Conservation (phyloP, 2,888 invertebrate genomes). For the Chaetogeoica ovagalla region DNA sequence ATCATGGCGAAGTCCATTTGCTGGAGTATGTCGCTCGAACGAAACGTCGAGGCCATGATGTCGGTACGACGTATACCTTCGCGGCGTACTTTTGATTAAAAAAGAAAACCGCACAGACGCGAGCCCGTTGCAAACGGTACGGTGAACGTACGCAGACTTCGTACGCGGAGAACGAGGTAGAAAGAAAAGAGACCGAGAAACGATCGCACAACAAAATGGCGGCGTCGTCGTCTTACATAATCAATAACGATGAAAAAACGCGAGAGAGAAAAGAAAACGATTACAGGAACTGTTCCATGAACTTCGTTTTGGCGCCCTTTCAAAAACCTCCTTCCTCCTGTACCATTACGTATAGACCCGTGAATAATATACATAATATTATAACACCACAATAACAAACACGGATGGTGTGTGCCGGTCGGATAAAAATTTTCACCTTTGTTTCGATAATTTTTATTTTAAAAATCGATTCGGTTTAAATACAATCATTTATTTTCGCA, state of each 20-base stretch:
- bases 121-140: background rate
- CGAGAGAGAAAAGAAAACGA: background rate
- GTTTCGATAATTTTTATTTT: too few relatives aligned
- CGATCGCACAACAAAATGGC: conserved; percentile 27
- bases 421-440: too few relatives aligned
- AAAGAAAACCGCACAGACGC: background rate
- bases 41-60: conserved; percentile 36
- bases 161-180: background rate
- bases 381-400: too few relatives aligned
- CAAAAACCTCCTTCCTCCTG: conserved; percentile 1
- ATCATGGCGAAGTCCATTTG: conserved; percentile 50
- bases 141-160: background rate
- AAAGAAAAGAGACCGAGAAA: background rate
- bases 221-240: conserved; percentile 15
- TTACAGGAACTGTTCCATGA: conserved; percentile 30
- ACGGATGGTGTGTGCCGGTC: too few relatives aligned
- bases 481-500: too few relatives aligned
- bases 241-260: conserved; percentile 22
- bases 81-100: too few relatives aligned
- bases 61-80: too few relatives aligned
- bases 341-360: too few relatives aligned
- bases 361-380: too few relatives aligned
- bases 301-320: conserved; percentile 31
- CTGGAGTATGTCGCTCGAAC: conserved; percentile 44
- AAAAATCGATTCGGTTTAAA: too few relatives aligned